Conservation (phyloP, 2,888 invertebrate genomes). For the Phortica magna region DNA sequence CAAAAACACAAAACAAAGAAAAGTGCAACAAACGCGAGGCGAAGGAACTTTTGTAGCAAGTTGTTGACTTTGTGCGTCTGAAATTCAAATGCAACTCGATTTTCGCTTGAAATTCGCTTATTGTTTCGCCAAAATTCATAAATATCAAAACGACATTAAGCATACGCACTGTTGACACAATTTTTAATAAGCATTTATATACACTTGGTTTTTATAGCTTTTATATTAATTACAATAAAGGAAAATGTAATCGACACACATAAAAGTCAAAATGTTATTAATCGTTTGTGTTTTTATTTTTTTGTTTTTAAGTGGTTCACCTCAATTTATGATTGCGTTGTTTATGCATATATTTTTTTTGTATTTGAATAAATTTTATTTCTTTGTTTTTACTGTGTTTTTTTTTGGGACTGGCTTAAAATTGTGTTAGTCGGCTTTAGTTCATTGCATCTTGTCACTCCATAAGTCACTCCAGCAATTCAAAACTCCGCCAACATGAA, state of each 20-base stretch:
- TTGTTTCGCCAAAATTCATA: background rate
- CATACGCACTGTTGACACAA: constrained; percentile 21
- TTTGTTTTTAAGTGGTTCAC: background rate
- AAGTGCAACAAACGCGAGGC: constrained; percentile 10
- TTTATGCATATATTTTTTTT: too few species aligned
- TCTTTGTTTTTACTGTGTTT: too few species aligned
- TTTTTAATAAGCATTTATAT: background rate
- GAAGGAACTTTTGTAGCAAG: constrained; percentile 13
- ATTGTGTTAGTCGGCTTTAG: too few species aligned
- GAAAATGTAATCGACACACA: constrained; percentile 24
- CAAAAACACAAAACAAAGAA: background rate
- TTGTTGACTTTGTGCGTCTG: constrained; percentile 13
- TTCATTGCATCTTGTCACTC: too few species aligned
- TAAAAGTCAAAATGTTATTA: constrained; percentile 9
- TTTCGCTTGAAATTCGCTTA: background rate
- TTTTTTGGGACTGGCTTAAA: too few species aligned
- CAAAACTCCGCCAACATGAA: constrained; percentile 57
- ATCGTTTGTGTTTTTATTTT: background rate
- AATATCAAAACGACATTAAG: constrained; percentile 1
- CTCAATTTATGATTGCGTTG: too few species aligned
- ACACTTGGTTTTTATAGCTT: background rate
- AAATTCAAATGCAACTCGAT: constrained; percentile 4
- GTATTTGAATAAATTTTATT: too few species aligned
- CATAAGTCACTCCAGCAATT: too few species aligned
- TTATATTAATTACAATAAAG: background rate